These are phyloP conservation scores for Rhynchopsitta pachyrhyncha DNA, from an alignment of 2,113 vertebrate species.

Conservation along the genomic window DNA sequence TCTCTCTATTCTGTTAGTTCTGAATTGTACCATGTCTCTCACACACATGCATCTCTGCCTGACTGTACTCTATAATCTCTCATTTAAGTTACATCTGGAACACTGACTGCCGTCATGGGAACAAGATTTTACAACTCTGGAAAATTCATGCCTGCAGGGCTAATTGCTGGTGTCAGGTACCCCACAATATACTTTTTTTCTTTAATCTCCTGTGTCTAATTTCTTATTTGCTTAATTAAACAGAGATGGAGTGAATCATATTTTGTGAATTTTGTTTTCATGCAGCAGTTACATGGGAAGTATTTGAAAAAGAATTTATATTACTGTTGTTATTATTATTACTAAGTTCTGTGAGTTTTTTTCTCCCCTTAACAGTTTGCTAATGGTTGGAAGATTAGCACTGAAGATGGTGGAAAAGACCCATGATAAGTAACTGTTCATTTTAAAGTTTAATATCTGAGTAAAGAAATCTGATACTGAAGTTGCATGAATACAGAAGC, in stretches of 20 bases:
- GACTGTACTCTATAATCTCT: conserved; percentile 7
- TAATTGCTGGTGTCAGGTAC: conserved; percentile 92
- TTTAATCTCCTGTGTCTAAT: neutral
- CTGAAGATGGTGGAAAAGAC: conserved; percentile 81
- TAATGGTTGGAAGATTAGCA: conserved; percentile 90
- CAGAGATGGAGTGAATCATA: neutral
- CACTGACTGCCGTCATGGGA: conserved; percentile 88
- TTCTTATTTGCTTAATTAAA: neutral
- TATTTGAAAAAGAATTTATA: neutral
- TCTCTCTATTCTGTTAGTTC: neutral
- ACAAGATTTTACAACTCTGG: conserved; percentile 90
- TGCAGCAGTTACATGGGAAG: neutral
- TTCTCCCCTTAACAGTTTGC: conserved; percentile 74
- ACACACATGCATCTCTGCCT: neutral
- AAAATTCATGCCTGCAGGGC: conserved; percentile 94
- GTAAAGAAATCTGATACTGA: neutral
- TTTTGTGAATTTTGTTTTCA: neutral
- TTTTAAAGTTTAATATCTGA: neutral
- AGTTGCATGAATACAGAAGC: neutral
- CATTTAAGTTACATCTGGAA: conserved; percentile 85
- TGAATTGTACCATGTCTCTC: neutral
- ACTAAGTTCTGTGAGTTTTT: neutral
- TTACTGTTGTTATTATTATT: neutral
- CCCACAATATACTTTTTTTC: neutral
- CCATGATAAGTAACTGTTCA: conserved; percentile 65